phyloP scores from a whole-genome alignment of 2,113 vertebrate species.

The Myotis davidii region DNA sequence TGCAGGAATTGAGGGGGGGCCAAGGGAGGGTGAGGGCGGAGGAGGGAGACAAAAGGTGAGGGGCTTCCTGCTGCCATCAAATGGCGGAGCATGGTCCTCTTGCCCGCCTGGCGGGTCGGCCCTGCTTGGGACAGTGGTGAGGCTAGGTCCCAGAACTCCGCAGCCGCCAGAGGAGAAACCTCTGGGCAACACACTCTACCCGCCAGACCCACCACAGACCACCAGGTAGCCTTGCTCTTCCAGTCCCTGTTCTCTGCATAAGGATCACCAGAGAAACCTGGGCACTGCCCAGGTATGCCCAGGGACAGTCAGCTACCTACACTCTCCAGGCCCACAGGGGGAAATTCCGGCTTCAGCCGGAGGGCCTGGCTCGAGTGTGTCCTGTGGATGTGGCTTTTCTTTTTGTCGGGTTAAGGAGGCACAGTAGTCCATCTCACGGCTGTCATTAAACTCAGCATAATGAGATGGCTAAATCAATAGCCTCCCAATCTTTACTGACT shows the following conservation, averaged over 20 bases:
- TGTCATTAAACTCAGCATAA: constrained; percentile 53
- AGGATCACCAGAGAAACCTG: fast-evolving
- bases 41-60: not conserved
- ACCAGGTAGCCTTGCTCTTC: fast-evolving
- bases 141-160: not conserved
- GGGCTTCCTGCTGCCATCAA: not conserved
- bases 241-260: fast-evolving
- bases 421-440: not conserved
- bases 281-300: not conserved
- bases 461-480: constrained; percentile 39
- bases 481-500: not conserved
- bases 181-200: not conserved
- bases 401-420: constrained; percentile 25
- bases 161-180: not conserved
- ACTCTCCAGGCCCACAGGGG: not conserved
- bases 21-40: fast-evolving
- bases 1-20: not conserved
- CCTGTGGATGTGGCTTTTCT: fast-evolving
- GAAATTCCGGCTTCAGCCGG: not conserved
- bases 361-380: not conserved
- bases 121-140: fast-evolving
- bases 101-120: fast-evolving
- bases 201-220: not conserved
- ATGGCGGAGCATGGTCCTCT: fast-evolving
- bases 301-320: not conserved